phyloP scores from a whole-genome alignment of 2,888 invertebrate genomes.

The Bembecia ichneumoniformis region DNA sequence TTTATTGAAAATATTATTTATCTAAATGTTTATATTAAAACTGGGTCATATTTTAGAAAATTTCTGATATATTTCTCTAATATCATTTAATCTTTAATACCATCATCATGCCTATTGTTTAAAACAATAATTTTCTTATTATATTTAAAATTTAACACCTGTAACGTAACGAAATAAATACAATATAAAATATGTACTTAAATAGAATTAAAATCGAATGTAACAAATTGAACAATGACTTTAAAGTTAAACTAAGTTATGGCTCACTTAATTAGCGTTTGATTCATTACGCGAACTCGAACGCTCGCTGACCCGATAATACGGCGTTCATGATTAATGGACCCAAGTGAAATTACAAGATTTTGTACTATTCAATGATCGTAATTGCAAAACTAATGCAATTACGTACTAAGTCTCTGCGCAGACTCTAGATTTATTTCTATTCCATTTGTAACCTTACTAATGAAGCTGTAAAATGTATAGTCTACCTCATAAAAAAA shows the following conservation, averaged over 20 bases:
- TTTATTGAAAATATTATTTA: too few relatives aligned
- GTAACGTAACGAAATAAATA: too few relatives aligned
- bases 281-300: slow-evolving; percentile 45
- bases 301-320: slow-evolving; percentile 33
- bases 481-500: not conserved
- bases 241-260: slow-evolving; percentile 4
- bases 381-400: slow-evolving; percentile 34
- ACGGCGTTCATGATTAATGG: slow-evolving; percentile 52
- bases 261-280: slow-evolving; percentile 56
- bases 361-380: slow-evolving; percentile 36
- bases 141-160: too few relatives aligned
- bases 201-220: too few relatives aligned
- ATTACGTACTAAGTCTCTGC: slow-evolving; percentile 19
- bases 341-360: slow-evolving; percentile 34
- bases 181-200: too few relatives aligned
- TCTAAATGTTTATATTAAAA: too few relatives aligned
- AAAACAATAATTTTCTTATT: too few relatives aligned
- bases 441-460: not conserved
- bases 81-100: too few relatives aligned
- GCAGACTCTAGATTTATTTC: not conserved
- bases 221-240: too few relatives aligned
- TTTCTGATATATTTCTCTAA: too few relatives aligned
- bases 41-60: too few relatives aligned
- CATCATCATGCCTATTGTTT: too few relatives aligned
- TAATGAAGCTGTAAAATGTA: not conserved